phyloP scores from a whole-genome alignment of 2,888 invertebrate species.

The Tenthredo mesomela region DNA sequence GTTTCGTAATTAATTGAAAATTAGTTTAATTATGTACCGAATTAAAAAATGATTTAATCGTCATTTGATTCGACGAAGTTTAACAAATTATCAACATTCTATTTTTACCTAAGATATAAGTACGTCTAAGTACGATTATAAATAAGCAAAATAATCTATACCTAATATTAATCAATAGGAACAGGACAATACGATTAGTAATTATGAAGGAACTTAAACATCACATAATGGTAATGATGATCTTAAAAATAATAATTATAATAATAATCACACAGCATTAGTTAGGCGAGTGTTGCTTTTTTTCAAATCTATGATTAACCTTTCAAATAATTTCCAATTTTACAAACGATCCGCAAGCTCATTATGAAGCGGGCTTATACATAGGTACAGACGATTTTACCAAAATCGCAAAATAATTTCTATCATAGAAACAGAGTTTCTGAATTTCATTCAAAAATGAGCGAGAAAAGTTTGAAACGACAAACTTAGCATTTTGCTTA shows the following conservation, averaged over 20 bases:
- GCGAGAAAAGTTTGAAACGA: background rate
- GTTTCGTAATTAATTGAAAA: background rate
- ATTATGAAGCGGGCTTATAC: background rate
- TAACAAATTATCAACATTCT: background rate
- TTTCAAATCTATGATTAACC: background rate
- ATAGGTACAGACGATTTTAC: background rate
- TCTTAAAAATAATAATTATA: background rate
- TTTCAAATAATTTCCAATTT: background rate
- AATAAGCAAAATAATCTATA: background rate
- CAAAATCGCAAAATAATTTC: background rate
- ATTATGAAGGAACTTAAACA: background rate
- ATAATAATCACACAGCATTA: background rate
- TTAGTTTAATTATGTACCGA: background rate
- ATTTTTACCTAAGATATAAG: background rate
- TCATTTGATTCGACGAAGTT: background rate
- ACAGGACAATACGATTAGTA: background rate
- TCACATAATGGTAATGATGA: background rate
- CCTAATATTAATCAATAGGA: slow-evolving; percentile 6
- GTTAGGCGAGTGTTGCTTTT: background rate
- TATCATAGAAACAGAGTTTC: background rate
- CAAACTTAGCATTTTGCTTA: background rate
- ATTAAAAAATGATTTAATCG: background rate
- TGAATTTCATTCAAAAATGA: background rate
- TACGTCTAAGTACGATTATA: background rate
- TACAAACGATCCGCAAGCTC: background rate